phyloP scores from a whole-genome alignment of 2,797 vertebrate species.

The Nasua narica region DNA sequence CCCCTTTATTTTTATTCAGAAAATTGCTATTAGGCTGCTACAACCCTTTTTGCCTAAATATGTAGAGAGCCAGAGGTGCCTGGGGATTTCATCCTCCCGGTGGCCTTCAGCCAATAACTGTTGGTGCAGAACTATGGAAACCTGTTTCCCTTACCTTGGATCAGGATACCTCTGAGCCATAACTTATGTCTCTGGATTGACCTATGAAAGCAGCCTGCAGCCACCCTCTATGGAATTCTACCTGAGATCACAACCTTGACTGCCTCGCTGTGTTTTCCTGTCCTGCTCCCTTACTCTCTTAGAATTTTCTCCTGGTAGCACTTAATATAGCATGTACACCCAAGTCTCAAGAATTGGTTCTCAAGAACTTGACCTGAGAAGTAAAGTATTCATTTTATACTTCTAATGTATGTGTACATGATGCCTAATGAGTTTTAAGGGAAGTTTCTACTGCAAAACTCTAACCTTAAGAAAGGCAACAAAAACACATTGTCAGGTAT shows the following conservation, averaged over 20 bases:
- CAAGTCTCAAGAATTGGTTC: background rate
- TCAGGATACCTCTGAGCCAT: background rate
- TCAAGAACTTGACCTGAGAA: background rate
- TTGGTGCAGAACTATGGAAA: background rate
- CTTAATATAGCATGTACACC: background rate
- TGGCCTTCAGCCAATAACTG: background rate
- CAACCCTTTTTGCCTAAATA: background rate
- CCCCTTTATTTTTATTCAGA: background rate
- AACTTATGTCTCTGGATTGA: background rate
- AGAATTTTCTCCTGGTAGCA: background rate
- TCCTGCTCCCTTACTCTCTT: background rate
- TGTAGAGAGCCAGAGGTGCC: background rate
- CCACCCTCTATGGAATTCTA: background rate
- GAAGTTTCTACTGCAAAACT: background rate
- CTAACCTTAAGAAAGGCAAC: background rate
- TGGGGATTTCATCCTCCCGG: background rate
- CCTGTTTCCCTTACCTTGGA: background rate
- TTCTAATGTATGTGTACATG: background rate
- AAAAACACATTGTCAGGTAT: background rate
- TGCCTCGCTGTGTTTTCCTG: background rate
- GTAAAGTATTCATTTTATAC: background rate
- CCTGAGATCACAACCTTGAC: too few relatives aligned
- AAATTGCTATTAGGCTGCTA: background rate
- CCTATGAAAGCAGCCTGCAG: background rate
- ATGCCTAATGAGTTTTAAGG: background rate